These are phyloP conservation scores for Leuciscus waleckii DNA, from an alignment of 2,797 vertebrate genomes.

Conservation along the genomic window DNA sequence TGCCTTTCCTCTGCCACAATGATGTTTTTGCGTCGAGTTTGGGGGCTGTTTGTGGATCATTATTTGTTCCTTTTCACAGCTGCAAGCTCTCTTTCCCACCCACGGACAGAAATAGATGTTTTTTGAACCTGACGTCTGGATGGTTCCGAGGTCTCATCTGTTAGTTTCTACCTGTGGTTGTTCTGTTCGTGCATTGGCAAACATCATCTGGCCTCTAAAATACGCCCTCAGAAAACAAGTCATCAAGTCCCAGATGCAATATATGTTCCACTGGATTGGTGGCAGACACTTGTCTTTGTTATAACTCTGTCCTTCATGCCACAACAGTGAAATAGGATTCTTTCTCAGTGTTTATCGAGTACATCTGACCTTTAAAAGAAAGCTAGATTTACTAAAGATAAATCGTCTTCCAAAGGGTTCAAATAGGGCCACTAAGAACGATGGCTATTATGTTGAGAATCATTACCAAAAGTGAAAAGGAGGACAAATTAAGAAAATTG, in stretches of 20 bases:
- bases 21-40: slow-evolving; percentile 23
- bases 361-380: slow-evolving; percentile 38
- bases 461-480: neutral
- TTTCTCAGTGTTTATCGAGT: slow-evolving; percentile 22
- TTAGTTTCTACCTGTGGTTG: slow-evolving; percentile 54
- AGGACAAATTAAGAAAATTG: neutral
- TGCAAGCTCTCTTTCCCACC: slow-evolving; percentile 59
- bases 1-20: neutral
- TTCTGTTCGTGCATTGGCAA: slow-evolving; percentile 10
- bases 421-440: neutral
- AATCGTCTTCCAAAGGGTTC: neutral
- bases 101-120: slow-evolving; percentile 65
- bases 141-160: slow-evolving; percentile 49
- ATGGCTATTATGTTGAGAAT: neutral
- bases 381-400: neutral
- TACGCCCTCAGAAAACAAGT: slow-evolving; percentile 35
- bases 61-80: slow-evolving; percentile 69
- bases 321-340: neutral
- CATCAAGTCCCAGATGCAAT: slow-evolving; percentile 21
- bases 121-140: slow-evolving; percentile 60
- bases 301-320: slow-evolving; percentile 25
- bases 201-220: slow-evolving; percentile 36
- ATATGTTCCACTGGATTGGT: slow-evolving; percentile 19
- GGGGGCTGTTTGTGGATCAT: slow-evolving; percentile 60
- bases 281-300: slow-evolving; percentile 54